Percentiles rank a stretch among this genome's conserved stretches.
These are phyloP conservation scores for Nymphalis polychloros DNA, from an alignment of 2,888 invertebrate species.

Conservation along the genomic window DNA sequence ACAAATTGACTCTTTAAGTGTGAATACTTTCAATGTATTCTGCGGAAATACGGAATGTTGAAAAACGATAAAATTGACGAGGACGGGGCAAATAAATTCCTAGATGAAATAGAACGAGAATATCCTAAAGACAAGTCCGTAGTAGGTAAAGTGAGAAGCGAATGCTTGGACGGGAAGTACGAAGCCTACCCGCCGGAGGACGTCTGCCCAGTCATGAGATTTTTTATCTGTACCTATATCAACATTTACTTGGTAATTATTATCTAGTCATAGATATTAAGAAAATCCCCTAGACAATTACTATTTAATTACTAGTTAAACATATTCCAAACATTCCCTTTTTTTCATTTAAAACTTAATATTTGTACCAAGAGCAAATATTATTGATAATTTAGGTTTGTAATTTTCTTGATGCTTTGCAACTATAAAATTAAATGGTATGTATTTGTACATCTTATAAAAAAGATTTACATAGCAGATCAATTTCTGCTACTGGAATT, in stretches of 20 bases:
- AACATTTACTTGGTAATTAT: conserved; percentile 42
- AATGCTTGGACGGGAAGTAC: conserved; percentile 44
- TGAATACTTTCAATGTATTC: conserved; percentile 42
- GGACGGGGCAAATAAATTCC: conserved; percentile 32
- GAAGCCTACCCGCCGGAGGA: conserved; percentile 41
- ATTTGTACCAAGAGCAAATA: too few species aligned
- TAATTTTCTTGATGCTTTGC: too few species aligned
- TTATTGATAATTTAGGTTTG: too few species aligned
- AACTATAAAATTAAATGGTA: too few species aligned
- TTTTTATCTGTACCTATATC: conserved; percentile 42
- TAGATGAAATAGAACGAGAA: conserved; percentile 38
- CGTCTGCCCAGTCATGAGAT: conserved; percentile 41
- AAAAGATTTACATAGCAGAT: too few species aligned
- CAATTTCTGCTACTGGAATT: too few species aligned
- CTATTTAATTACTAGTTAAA: too few species aligned
- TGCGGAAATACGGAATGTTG: conserved; percentile 41
- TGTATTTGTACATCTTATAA: too few species aligned
- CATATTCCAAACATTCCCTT: too few species aligned
- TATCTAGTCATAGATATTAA: not conserved
- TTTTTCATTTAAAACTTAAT: too few species aligned
- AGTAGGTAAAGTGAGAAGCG: conserved; percentile 34
- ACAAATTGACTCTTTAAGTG: conserved; percentile 42
- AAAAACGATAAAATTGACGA: conserved; percentile 42
- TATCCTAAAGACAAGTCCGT: conserved; percentile 36
- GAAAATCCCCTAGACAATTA: too few species aligned